Evolutionary conservation across 2,113 vertebrate genomes (phyloP), one percentile per base, ranked within the genome.

Genomic region (Microcebus tavaratra): DNA sequence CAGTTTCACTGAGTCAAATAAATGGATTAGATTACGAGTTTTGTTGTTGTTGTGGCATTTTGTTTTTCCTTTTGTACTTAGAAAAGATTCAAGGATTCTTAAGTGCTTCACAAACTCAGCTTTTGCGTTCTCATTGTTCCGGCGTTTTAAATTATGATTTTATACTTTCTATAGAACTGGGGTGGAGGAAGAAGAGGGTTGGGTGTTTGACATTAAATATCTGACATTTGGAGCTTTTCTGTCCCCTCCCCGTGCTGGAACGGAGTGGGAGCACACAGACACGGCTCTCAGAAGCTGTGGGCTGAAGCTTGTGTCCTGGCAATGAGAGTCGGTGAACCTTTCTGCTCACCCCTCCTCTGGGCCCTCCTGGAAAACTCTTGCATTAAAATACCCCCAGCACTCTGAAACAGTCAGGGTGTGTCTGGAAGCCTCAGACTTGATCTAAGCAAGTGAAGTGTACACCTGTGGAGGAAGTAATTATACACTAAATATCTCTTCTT

Each of bases 331-430:
- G 53, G 27, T 8, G 76, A n/a, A n/a, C 17, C 2, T 36, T 45
- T 78, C 61, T 84, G 9, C 50, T 34, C 45, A 0, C 55, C 34
- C 81, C 34, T 7, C 8, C 48, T 68, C 55, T 53, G 17, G 68
- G 50, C 63, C 14, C 42, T 70, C 15, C 5, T 63, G 42, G 59
- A 1, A 91, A 61, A 57, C 4, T 14, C 39, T 50, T 92, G 12
- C 4, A 14, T 50, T 59, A 17, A 59, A 29, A n/a, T 8, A 4
- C 7, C 61, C 8, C 0, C 0, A 0, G 17, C n/a, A 10, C 73
- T 87, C n/a, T 68, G 57, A 79, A 67, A 48, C 25, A 55, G 42
- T 72, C 55, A 10, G 48, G 20, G 20, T 39, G 29, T 20, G 29
- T 25, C 27, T 25, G 11, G 63, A 23, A 80, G 34, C 21, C 67